Evolutionary conservation across 2,113 vertebrate species (phyloP), one percentile per base, ranked within the genome.

Genomic region (Zingel zingel): DNA sequence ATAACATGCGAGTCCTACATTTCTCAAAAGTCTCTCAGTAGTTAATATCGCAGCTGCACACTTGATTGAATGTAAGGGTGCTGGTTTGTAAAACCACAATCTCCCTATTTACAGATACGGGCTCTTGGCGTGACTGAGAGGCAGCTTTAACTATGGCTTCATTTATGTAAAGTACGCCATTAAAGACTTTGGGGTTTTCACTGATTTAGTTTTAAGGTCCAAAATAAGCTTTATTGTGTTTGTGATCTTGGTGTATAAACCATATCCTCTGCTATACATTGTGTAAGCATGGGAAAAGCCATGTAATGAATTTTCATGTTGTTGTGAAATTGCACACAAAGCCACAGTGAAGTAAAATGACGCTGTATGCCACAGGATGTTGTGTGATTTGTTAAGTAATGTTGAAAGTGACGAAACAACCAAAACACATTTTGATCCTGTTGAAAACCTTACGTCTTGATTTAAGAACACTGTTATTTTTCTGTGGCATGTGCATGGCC

Each of bases 171-270:
- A 93, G 86, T 70, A 73, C 74, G 77, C 85, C 84, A 92, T 94
- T 94, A 94, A 94, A 93, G 76, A 83, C 77, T 83, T 76, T 87
- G 79, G 91, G 91, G 77, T 86, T 94, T 93, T 93, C 33, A 82
- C 84, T 78, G 81, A 93, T 93, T 94, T 92, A 83, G 77, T 74
- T 77, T 85, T 82, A 85, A 77, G 43, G 82, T 91, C 90, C 68
- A 93, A 94, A 94, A 94, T 92, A 93, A 68, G 83, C 73, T 94
- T 93, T 92, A 93, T 88, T 82, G 83, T 92, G 86, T 88, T 87
- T 92, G 92, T 90, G 88, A 91, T 94, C 79, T 61, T 61, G 18
- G 36, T 54, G 58, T 86, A 74, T 85, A 80, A 90, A 87, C 84
- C 83, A 84, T 86, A 69, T 89, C 73, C 77, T 77, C 39, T 56